Evolutionary conservation across 2,797 vertebrate genomes (phyloP).

Genomic region (Muscicapa striata): DNA sequence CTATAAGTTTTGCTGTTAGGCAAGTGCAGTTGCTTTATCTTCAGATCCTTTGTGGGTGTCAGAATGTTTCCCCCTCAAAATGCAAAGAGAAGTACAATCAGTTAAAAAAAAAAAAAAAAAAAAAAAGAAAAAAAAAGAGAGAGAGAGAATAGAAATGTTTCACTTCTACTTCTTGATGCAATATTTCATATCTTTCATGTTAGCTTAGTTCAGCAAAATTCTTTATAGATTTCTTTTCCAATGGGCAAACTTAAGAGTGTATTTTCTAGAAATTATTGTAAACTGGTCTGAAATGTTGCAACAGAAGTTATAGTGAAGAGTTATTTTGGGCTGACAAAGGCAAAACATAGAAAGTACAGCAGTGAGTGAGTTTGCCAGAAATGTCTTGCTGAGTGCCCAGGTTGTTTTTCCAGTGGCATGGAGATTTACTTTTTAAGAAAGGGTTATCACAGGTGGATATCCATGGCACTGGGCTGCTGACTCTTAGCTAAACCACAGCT

Average conservation of each 20-base stretch:
- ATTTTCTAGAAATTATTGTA: background rate
- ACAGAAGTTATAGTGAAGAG: background rate
- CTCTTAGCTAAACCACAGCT: background rate
- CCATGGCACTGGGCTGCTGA: background rate
- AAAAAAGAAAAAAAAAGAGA: background rate
- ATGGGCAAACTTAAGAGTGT: background rate
- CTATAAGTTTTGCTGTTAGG: background rate
- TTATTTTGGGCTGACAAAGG: background rate
- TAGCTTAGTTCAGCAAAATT: background rate
- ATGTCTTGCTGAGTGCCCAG: background rate
- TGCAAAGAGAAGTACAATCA: background rate
- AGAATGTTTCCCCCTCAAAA: background rate
- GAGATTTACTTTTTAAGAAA: background rate
- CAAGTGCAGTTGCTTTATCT: background rate
- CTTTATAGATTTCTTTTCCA: background rate
- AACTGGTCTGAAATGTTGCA: background rate
- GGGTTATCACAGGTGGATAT: background rate
- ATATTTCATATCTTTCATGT: background rate
- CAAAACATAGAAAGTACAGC: background rate
- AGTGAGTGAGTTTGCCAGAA: background rate
- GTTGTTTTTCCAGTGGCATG: background rate
- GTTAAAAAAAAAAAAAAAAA: background rate
- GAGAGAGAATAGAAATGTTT: constrained; percentile 1
- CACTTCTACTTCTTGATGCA: background rate
- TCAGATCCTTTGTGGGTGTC: background rate